Conservation (phyloP, 2,888 invertebrate genomes). For the Itoplectis maculator region DNA sequence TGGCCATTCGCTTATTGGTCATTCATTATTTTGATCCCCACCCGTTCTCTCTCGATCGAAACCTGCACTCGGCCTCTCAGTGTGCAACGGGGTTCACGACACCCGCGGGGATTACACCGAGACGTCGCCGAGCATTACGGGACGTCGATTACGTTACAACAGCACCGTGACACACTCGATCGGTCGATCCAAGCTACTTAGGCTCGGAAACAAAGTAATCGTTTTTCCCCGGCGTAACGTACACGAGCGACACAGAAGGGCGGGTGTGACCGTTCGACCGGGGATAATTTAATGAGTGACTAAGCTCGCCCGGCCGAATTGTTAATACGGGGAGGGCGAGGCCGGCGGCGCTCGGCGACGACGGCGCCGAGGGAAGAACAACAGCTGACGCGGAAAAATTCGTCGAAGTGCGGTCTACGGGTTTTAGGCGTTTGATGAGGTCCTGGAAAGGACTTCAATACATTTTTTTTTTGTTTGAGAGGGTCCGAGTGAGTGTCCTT, state of each 20-base stretch:
- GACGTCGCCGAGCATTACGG: slow-evolving; percentile 1
- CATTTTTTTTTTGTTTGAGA: not conserved
- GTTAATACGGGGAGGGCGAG: not conserved
- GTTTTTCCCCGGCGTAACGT: not conserved
- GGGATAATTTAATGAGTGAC: slow-evolving; percentile 32
- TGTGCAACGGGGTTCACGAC: slow-evolving; percentile 58
- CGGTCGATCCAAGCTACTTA: not conserved
- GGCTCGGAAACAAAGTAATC: slow-evolving; percentile 1
- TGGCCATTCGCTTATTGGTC: no score
- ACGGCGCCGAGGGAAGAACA: slow-evolving; percentile 4
- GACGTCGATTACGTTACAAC: slow-evolving; percentile 16
- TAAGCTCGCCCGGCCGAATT: not conserved
- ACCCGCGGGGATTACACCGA: slow-evolving; percentile 51
- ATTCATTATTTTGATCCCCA: no score
- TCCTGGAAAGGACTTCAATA: not conserved
- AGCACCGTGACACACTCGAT: not conserved
- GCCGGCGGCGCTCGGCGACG: not conserved
- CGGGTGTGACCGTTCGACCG: slow-evolving; percentile 7
- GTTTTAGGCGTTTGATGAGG: not conserved
- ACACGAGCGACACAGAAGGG: no score
- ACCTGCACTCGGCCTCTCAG: slow-evolving; percentile 4
- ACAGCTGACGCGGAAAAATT: slow-evolving; percentile 58
- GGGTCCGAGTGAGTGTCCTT: no score
- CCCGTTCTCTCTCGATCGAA: slow-evolving; percentile 20
- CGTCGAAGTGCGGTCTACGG: slow-evolving; percentile 19